Base-by-base conservation (phyloP, 2,888 invertebrate genomes). In the Apamea epomidion region DNA sequence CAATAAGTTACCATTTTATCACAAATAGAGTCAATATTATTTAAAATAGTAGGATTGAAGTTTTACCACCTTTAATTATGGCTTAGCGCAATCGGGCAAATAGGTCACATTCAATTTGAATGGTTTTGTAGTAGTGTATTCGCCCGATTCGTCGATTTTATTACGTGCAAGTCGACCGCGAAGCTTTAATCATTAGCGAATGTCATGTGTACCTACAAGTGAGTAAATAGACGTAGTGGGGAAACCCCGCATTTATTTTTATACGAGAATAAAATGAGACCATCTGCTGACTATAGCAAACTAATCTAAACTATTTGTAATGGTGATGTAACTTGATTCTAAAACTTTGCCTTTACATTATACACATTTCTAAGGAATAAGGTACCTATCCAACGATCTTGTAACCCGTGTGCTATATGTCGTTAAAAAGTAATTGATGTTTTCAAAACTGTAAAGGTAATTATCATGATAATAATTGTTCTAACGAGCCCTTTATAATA, bases 231-330 rank as follows among this genome's bases (percentile, higher is more conserved):
- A 65, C 54, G 76, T 64, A 62, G 76, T 76, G 77, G 87, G 85
- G 64, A 84, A 74, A 14, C 14, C 87, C 88, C 76, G 76, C 70
- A 76, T 81, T 85, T 74, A 87, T 84, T 87, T 87, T 84, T 78
- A 58, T 86, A 85, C n/a, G 54, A 75, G 21, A 69, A 37, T 65
- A 58, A 74, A 76, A 68, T 70, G 62, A 71, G 71, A 80, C 51
- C 67, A 74, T 76, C 83, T 77, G 74, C 67, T 71, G 48, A 58
- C 65, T 69, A n/a, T 58, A 72, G 58, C 62, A 37, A 60, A 58
- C 21, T 70, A 75, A 51, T 65, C 37, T 81, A 65, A 78, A 65
- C 37, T 76, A 83, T 76, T 76, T 76, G 58, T 87, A 87, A 76
- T 64, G 29, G 65, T 72, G 48, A 78, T 74, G 58, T 58, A 58